Base-by-base conservation (phyloP, 1,140 invertebrate genomes). In the Zeugodacus cucurbitae region DNA sequence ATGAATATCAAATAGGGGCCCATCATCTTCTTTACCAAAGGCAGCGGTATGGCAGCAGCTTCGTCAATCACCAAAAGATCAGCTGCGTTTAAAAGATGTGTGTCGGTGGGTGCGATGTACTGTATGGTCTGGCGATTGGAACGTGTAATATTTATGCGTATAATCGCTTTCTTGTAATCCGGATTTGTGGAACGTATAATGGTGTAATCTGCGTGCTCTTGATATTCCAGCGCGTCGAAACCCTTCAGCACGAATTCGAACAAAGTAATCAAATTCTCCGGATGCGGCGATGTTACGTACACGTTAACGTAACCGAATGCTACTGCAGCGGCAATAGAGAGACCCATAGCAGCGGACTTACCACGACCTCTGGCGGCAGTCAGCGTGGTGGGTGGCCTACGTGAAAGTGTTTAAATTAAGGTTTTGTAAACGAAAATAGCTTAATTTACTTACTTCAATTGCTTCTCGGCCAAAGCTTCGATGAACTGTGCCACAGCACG, bases 191-290 rank as follows among this genome's bases (percentile, higher is more conserved):
- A 99, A 91, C 98, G 97, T n/a, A 99, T 96, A 37, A 99, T 95
- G 89, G 97, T 97, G 94, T 99, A 99, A 94, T 99, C 98, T 14
- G 98, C 95, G 93, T 99, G 98, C 94, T 99, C 98, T 94, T 99
- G 97, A 94, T 99, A 99, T 88, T 98, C 96, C 70, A 99, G 94
- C 0, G 97, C 97, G 94, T 99, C 98, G 91, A 99, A 97, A 1
- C 99, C 97, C 95, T 99, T 99, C 58, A 99, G 96, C 26, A 99
- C 95, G 94, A 99, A 99, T 92, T 99, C 98, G 94, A 99, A 99
- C 1, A 99, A 94, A 0, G 99, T 99, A 89, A 98, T 98, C 91
- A 99, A 96, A 95, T 99, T 99, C 93, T 99, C 99, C 3, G 99
- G 99, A 93, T 97, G 98, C 2, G 99, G 99, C 89, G 98, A 98